phyloP scores from a whole-genome alignment of 2,113 vertebrate genomes.

The Neogale vison region DNA sequence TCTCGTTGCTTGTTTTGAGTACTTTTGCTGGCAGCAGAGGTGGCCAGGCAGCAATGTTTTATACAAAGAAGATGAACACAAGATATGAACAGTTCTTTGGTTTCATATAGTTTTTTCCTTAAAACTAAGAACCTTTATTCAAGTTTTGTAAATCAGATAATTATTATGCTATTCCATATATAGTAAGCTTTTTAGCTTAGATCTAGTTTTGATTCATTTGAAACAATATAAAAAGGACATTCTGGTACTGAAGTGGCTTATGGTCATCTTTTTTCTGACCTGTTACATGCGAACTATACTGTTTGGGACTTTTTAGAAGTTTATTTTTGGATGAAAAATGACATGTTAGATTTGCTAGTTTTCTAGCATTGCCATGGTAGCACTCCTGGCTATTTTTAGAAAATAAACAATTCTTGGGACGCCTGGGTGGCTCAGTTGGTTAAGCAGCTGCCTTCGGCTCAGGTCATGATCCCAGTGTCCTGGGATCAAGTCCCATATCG shows the following conservation, averaged over 20 bases:
- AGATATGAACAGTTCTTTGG: neutral
- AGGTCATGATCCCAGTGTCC: too few relatives aligned
- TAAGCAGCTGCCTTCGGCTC: too few relatives aligned
- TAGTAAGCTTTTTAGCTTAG: neutral
- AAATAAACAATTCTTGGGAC: too few relatives aligned
- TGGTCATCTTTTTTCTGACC: neutral
- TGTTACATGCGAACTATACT: neutral
- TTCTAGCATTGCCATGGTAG: neutral
- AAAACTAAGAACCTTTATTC: neutral
- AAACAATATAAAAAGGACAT: neutral
- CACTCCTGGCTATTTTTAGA: conserved; percentile 11
- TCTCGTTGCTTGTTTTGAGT: neutral
- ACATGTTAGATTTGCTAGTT: neutral
- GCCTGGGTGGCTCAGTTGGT: too few relatives aligned
- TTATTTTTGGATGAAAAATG: conserved; percentile 30
- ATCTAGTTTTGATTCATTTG: neutral
- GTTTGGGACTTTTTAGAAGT: neutral
- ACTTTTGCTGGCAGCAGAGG: neutral
- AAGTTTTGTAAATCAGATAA: neutral
- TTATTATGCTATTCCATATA: neutral
- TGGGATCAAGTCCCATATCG: too few relatives aligned
- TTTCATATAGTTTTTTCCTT: neutral
- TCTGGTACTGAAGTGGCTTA: neutral
- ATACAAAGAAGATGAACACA: conserved; percentile 6
- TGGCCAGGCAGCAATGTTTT: conserved; percentile 7